These are phyloP conservation scores for Drosophila subquinaria DNA, from an alignment of 2,888 invertebrate species.

Conservation along the genomic window DNA sequence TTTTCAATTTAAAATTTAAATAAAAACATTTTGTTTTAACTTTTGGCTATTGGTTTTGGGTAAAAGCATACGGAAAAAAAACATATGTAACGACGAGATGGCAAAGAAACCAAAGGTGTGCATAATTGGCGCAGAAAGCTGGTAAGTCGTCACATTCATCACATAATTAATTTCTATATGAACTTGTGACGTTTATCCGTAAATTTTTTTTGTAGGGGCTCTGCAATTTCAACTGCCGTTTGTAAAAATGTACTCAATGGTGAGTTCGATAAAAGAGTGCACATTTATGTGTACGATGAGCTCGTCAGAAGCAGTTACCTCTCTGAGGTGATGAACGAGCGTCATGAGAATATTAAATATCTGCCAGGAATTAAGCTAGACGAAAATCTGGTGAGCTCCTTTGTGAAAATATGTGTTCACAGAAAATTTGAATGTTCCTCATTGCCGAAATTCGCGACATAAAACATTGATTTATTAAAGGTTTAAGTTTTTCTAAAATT, in stretches of 20 bases:
- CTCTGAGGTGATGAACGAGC: constrained; percentile 65
- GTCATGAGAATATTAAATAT: constrained; percentile 76
- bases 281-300: constrained; percentile 76
- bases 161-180: neutral
- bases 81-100: constrained; percentile 44
- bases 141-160: constrained; percentile 47
- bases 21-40: constrained; percentile 6
- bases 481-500: no score
- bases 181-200: neutral
- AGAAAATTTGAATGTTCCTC: no score
- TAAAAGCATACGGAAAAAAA: neutral
- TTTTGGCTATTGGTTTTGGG: constrained; percentile 23
- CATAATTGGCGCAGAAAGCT: constrained; percentile 72
- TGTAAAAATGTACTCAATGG: constrained; percentile 52
- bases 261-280: constrained; percentile 58
- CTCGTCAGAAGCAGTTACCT: constrained; percentile 47
- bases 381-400: constrained; percentile 65
- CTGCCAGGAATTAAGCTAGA: constrained; percentile 68
- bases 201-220: constrained; percentile 55
- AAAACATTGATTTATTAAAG: no score
- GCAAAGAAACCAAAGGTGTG: constrained; percentile 59
- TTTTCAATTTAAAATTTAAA: neutral
- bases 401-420: no score
- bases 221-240: constrained; percentile 69
- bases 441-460: no score